Evolutionary conservation across 2,797 vertebrate genomes (phyloP), one percentile per base, ranked within the genome.

Genomic region (Ctenopoma kingsleyae): DNA sequence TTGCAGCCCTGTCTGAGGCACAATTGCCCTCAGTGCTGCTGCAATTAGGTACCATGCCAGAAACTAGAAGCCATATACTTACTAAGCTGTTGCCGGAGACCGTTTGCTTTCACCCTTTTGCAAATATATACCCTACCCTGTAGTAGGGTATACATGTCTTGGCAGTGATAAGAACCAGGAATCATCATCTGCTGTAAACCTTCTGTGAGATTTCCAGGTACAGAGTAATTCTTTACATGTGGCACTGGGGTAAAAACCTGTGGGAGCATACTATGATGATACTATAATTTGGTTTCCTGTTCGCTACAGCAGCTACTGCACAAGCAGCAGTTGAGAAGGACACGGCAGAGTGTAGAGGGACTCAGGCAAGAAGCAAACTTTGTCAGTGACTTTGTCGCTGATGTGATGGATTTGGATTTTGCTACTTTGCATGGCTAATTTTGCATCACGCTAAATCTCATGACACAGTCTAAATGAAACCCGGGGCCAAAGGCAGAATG

Each of bases 241-340:
- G 46, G 44, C 40, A 35, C 5, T 4, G 25, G 44, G 44, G 51
- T 19, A 4, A 57, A 63, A 48, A 15, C 20, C 67, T 67, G 64
- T 17, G 59, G 68, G 63, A 20, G 47, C 60, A 9, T 19, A 9
- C 16, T 36, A 25, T 27, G 5, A 25, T 27, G 25, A 27, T 27
- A 27, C 25, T 32, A 32, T 25, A 13, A 63, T n/a, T 36, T 9
- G 5, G 53, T 38, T 84, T 87, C 78, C 84, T 87, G 78, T 85
- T 77, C 81, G 64, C 70, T 32, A 8, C 49, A 13, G 57, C 46
- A 70, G 50, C 43, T 49, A 55, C 52, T 59, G 70, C 73, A 61
- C 17, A 35, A 58, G 47, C 44, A 32, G 56, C 23, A 19, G 27
- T 32, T 71, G 20, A 36, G 61, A 22, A 58, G 35, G 19, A 44